phyloP scores from a whole-genome alignment of 2,888 invertebrate species.

The Lasioglossum villosulum region DNA sequence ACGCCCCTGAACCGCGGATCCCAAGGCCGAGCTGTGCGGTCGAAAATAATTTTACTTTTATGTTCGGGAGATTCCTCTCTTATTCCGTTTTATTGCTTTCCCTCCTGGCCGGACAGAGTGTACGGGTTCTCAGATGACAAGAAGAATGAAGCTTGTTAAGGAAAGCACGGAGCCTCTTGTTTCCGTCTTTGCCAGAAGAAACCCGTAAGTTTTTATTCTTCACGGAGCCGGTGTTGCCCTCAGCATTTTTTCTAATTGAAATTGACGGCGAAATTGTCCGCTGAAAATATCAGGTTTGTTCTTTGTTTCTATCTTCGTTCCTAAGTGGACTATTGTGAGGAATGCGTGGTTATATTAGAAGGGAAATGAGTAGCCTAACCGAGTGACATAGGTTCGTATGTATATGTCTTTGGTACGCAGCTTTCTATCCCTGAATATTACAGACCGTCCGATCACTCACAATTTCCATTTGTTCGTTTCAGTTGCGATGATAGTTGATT shows the following conservation, averaged over 20 bases:
- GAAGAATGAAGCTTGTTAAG: conserved; percentile 9
- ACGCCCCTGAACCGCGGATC: background rate
- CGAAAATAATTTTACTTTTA: conserved; percentile 44
- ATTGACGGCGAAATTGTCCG: background rate
- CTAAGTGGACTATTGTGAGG: background rate
- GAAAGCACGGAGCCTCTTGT: background rate
- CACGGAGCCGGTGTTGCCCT: background rate
- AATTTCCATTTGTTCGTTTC: too few species aligned
- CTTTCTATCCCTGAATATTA: too few species aligned
- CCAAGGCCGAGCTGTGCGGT: conserved; percentile 14
- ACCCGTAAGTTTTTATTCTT: background rate
- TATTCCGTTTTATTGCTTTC: background rate
- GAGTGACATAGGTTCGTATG: background rate
- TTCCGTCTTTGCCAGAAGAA: background rate
- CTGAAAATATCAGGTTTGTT: background rate
- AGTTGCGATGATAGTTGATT: too few species aligned
- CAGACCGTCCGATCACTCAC: too few species aligned
- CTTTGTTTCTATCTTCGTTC: background rate
- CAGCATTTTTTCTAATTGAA: conserved; percentile 6
- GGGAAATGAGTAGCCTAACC: background rate
- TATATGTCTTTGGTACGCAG: too few species aligned
- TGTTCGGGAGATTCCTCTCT: background rate
- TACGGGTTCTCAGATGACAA: background rate
- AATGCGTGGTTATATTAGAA: background rate
- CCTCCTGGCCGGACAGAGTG: background rate